Conservation (phyloP, 2,113 vertebrate genomes). For the Syrrhaptes paradoxus region DNA sequence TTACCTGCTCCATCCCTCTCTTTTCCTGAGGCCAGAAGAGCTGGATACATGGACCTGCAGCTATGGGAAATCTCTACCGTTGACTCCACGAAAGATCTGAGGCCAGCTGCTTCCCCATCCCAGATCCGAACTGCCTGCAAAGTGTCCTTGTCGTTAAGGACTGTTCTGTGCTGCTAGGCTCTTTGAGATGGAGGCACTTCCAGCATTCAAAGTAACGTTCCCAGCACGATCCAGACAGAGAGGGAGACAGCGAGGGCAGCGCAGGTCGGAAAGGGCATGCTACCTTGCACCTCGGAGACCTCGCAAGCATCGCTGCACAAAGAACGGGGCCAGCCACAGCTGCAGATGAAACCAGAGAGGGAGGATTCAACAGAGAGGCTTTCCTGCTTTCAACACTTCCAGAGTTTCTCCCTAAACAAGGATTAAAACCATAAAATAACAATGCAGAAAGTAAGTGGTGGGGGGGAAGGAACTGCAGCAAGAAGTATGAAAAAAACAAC, state of each 20-base stretch:
- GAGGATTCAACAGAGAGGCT: not conserved
- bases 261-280: not conserved
- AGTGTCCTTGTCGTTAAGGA: not conserved
- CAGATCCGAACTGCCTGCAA: not conserved
- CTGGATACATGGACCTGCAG: not conserved
- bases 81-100: not conserved
- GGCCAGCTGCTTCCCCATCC: not conserved
- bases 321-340: not conserved
- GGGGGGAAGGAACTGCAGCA: not conserved
- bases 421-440: not conserved
- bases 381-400: not conserved
- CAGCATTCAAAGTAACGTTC: not conserved
- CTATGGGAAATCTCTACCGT: not conserved
- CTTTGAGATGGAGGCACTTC: not conserved
- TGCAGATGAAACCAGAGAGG: not conserved
- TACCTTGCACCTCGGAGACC: not conserved
- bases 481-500: not conserved
- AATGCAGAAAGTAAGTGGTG: not conserved
- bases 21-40: accelerated
- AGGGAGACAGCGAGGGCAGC: not conserved
- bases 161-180: not conserved
- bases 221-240: not conserved
- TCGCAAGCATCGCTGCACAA: not conserved
- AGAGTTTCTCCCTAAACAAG: not conserved
- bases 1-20: not conserved